Evolutionary conservation across 2,113 vertebrate genomes (phyloP), one percentile per base, ranked within the genome.

Genomic region (Nesospiza acunhae): DNA sequence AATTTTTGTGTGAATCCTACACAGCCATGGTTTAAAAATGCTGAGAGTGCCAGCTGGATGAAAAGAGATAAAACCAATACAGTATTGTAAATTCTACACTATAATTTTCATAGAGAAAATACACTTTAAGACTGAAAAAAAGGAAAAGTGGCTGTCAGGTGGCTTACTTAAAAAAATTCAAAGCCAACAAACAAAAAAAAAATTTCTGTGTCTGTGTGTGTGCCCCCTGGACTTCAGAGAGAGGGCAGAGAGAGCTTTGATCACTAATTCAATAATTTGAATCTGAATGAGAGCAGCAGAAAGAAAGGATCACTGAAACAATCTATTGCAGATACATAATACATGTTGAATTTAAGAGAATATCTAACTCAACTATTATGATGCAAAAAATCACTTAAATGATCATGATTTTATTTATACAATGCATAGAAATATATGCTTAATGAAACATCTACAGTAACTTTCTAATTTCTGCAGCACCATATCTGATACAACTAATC

Each of bases 201-300:
- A 50, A 16, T 6, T 13, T 26, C 2, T 16, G 6, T 52, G 26
- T 21, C 10, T 46, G 46, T n/a, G 2, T 20, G 0, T 35, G 11
- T 50, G 15, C 52, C 16, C n/a, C 26, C 46, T 46, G 8, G 33
- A 41, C 17, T 56, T 67, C 33, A 33, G 27, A 91, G 19, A 39
- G 8, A 86, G 7, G 24, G 8, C 6, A 95, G 37, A 62, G 26
- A 49, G 14, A 90, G 8, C 7, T 41, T 5, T 42, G 28, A 27
- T 50, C 10, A 5, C 7, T 33, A 39, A 62, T 56, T 62, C 9
- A 68, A 39, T 85, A 53, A 28, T 46, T 24, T n/a, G 59, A 73
- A 49, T 60, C 10, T 37, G 20, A 70, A 41, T 37, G 23, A 72
- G 35, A 49, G 4, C 26, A 91, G 5, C 7, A 53, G 44, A 84